Base-by-base conservation (phyloP, 2,113 vertebrate species). In the Leptosomus discolor region DNA sequence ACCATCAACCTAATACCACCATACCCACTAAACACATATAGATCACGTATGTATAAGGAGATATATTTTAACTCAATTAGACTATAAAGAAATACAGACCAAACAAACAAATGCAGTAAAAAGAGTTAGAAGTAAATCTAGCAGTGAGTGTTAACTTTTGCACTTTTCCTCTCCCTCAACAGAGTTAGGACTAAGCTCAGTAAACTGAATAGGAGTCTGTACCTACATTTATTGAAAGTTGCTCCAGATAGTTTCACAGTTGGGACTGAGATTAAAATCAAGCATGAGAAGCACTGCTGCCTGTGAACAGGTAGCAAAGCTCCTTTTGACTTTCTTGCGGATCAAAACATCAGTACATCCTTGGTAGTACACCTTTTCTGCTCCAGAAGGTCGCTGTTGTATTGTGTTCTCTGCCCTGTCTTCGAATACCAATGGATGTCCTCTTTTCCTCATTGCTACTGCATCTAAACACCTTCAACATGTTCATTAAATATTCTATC, bases 401-500 rank as follows among this genome's bases (percentile, higher is more conserved):
- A 13, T 24, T 85, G 8, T 58, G 32, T 23, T 30, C 12, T 39
- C 6, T 50, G 5, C 45, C 81, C 41, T 29, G 4, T 46, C 58
- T 65, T 70, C 4, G 11, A 71, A 82, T 75, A 46, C 43, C 60
- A 43, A 67, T 17, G 64, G 22, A 64, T 51, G 39, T 36, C 37
- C 14, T 89, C 54, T 77, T 89, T 60, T 68, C 34, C n/a, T 76
- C 41, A 17, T 57, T 81, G 22, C 24, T 60, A 11, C 48, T 85
- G 19, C 68, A 69, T 53, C 48, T 76, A 50, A 76, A 18, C 39
- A 53, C 32, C 27, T 83, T 34, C n/a, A 73, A 34, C 7, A 8
- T n/a, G 3, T 29, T 88, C 86, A 50, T 68, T 80, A 90, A 94
- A 73, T 63, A 75, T 50, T 74, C 15, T 54, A 27, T 85, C 78